Conservation (phyloP, 1,140 invertebrate genomes). For the Drosophila oshimai region DNA sequence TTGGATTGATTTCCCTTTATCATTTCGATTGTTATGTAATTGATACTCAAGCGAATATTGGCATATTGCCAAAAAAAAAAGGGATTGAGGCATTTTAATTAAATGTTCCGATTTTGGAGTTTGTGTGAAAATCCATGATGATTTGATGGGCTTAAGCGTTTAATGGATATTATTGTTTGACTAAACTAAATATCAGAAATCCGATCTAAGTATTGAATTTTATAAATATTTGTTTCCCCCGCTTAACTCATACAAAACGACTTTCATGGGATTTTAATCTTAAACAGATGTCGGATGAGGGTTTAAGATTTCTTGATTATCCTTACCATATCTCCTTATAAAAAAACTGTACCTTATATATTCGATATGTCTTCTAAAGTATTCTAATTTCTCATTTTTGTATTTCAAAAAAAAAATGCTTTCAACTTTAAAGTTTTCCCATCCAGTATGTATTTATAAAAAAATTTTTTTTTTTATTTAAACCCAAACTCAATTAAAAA, state of each 20-base stretch:
- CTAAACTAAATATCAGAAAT: neutral
- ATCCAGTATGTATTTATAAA: too few relatives aligned
- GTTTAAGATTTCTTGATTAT: neutral
- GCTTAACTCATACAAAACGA: neutral
- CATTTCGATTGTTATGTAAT: conserved; percentile 65
- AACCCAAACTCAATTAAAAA: conserved; percentile 2
- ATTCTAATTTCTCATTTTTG: too few relatives aligned
- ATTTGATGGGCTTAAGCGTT: conserved; percentile 5
- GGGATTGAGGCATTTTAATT: conserved; percentile 40
- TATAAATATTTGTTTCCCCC: too few relatives aligned
- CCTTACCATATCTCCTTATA: neutral
- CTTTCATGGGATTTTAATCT: neutral
- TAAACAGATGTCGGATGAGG: conserved; percentile 27
- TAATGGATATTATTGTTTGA: neutral
- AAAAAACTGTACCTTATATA: too few relatives aligned
- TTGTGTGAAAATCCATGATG: neutral
- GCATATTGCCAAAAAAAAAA: conserved; percentile 45
- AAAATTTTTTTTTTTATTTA: neutral
- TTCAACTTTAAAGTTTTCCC: neutral
- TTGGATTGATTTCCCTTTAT: conserved; percentile 39
- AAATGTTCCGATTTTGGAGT: conserved; percentile 21
- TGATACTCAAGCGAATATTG: conserved; percentile 54
- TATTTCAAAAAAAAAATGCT: neutral
- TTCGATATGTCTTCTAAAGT: too few relatives aligned
- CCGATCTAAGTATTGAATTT: neutral